phyloP scores from a whole-genome alignment of 2,888 invertebrate genomes.

The Linnaemya tessellans region DNA sequence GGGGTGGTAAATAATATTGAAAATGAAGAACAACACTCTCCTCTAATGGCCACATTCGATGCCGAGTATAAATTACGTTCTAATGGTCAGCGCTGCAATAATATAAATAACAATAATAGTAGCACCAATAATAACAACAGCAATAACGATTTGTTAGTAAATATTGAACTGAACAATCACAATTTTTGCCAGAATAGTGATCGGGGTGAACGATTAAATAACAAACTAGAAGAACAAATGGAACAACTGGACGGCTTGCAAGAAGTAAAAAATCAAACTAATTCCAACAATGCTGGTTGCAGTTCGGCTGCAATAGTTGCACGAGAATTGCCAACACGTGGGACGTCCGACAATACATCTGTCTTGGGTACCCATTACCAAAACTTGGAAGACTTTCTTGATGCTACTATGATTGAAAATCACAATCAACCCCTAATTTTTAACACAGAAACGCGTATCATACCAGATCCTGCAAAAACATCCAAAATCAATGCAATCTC shows the following conservation, averaged over 20 bases:
- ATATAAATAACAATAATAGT: conserved; percentile 67
- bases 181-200: conserved; percentile 33
- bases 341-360: neutral
- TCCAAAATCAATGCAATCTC: conserved; percentile 6
- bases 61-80: conserved; percentile 23
- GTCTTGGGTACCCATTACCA: conserved; percentile 67
- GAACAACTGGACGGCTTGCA: conserved; percentile 66
- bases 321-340: conserved; percentile 10
- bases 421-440: conserved; percentile 76
- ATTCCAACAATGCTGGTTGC: neutral
- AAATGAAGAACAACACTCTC: conserved; percentile 48
- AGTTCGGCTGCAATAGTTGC: neutral
- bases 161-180: conserved; percentile 34
- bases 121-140: conserved; percentile 61
- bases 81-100: conserved; percentile 51
- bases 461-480: neutral
- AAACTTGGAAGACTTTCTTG: conserved; percentile 80
- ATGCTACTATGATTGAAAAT: conserved; percentile 79
- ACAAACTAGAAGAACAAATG: conserved; percentile 56
- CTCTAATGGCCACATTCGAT: conserved; percentile 19
- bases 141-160: conserved; percentile 42
- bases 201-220: conserved; percentile 21
- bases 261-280: conserved; percentile 57
- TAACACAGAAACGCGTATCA: conserved; percentile 27
- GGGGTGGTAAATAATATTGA: conserved; percentile 59